Base-by-base conservation (phyloP, 1,140 invertebrate species). In the Neodiprion pinetum region DNA sequence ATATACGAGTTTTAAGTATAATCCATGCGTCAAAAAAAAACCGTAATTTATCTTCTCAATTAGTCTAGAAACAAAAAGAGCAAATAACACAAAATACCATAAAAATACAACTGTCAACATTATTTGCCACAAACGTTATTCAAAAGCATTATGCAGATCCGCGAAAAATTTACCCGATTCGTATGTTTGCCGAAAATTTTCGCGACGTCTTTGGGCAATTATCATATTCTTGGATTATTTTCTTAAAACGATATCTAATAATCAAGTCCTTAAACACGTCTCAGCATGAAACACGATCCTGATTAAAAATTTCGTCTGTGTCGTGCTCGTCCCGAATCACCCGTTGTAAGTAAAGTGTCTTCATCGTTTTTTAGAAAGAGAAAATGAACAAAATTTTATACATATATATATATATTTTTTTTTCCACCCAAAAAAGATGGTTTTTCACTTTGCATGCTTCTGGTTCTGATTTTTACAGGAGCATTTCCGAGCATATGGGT, bases 391-490 rank as follows among this genome's bases (percentile, higher is more conserved):
- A 21, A 21, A 21, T 21, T 21, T 21, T 21, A 21, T 21, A 21
- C 17, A 21, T 21, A 21, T 21, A 21, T 1, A 40, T 5, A 40
- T 1, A 5, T 9, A 61, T 8, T 61, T 12, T 61, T 11, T 14
- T 1, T 40, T 40, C 28, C 28, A 61, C 2, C 4, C 14, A 21
- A 69, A 69, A 17, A 47, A 14, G 17, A 72, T 48, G 28, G 17
- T 66, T 67, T 71, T 61, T 66, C 14, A 53, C 28, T 17, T 47
- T 11, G 49, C 71, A 74, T 73, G 74, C 73, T 80, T 77, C 80
- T 80, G 77, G 84, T 80, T 81, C 70, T 80, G 84, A 85, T 14
- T 61, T 85, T 88, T 88, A 74, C 86, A 88, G 87, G 83, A 77
- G 77, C 76, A 84, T 82, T 81, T 79, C 82, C 86, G 75, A 80